Conservation (phyloP, 2,797 vertebrate species). For the Garrulus glandarius region DNA sequence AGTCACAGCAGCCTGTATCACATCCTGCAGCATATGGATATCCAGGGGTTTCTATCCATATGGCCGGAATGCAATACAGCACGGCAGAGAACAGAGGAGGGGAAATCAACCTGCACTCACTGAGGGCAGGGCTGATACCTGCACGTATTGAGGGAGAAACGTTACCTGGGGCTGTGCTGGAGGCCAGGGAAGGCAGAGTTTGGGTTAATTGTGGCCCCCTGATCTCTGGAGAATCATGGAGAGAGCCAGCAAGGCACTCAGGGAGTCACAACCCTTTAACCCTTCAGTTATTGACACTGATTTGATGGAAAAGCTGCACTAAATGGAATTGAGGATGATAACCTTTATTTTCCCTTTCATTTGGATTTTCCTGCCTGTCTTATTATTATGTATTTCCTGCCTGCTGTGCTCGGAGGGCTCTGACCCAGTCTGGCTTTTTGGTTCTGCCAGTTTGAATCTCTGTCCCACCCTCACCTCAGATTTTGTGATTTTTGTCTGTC, state of each 20-base stretch:
- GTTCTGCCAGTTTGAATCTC: not conserved
- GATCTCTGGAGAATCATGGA: not conserved
- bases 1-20: not conserved
- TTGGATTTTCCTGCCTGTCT: not conserved
- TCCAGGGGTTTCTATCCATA: not conserved
- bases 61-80: not conserved
- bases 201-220: not conserved
- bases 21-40: slow-evolving; percentile 31
- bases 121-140: not conserved
- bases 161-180: not conserved
- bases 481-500: not conserved
- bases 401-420: not conserved
- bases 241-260: not conserved
- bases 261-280: not conserved
- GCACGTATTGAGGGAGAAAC: not conserved
- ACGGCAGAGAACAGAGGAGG: not conserved
- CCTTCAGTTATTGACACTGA: not conserved
- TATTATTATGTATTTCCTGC: not conserved
- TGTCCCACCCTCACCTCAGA: not conserved
- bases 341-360: not conserved
- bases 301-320: not conserved
- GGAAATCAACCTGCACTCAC: not conserved
- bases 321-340: not conserved
- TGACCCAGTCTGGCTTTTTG: not conserved
- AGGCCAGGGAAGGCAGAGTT: not conserved